Conservation (phyloP, 2,113 vertebrate genomes). For the Strigops habroptila region DNA sequence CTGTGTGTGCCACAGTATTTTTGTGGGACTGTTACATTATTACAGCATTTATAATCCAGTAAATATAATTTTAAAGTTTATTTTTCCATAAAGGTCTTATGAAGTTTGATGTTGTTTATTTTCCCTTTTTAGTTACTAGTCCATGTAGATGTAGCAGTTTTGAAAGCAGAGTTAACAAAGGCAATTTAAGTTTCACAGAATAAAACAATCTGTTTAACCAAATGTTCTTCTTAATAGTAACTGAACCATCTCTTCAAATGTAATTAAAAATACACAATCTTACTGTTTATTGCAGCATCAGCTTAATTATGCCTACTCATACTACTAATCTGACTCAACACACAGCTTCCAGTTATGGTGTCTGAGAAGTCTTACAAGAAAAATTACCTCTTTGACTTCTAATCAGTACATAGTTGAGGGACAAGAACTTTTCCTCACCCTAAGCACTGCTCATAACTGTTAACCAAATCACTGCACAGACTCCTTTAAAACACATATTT, state of each 20-base stretch:
- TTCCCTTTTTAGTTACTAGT: not conserved
- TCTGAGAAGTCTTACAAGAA: not conserved
- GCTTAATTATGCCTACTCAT: not conserved
- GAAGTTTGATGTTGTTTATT: not conserved
- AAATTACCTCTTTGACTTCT: not conserved
- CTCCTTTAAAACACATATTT: not conserved
- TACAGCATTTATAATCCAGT: not conserved
- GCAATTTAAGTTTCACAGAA: not conserved
- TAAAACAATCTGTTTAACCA: not conserved
- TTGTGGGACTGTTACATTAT: not conserved
- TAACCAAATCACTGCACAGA: not conserved
- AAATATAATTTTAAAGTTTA: not conserved
- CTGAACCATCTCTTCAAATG: not conserved
- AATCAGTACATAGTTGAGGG: not conserved
- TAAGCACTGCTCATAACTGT: not conserved
- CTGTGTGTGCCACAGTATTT: not conserved
- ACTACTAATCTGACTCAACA: not conserved
- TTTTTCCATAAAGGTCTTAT: not conserved
- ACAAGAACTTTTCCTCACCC: not conserved
- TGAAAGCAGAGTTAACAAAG: not conserved
- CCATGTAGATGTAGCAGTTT: not conserved
- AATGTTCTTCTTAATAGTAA: not conserved
- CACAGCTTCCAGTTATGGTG: not conserved
- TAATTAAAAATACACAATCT: slow-evolving; percentile 4
- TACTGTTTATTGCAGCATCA: not conserved